phyloP scores from a whole-genome alignment of 2,888 invertebrate species.

The Malthinus seriepunctatus region DNA sequence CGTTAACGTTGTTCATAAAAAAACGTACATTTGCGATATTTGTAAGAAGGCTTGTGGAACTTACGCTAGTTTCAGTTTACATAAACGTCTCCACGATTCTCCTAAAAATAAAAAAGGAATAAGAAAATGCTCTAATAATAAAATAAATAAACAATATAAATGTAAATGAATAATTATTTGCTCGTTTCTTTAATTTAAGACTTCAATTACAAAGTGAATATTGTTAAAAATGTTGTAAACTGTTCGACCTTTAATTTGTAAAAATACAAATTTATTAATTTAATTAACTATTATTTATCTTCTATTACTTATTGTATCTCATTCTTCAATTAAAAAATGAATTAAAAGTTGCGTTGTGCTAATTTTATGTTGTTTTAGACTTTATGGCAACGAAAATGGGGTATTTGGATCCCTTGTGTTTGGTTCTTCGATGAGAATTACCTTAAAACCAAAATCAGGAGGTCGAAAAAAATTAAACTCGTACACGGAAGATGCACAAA shows the following conservation, averaged over 20 bases:
- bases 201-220: too few species aligned
- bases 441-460: background rate
- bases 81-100: conserved; percentile 15
- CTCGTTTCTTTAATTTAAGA: too few species aligned
- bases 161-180: too few species aligned
- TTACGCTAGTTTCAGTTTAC: conserved; percentile 15
- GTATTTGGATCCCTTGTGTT: background rate
- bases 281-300: too few species aligned
- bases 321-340: too few species aligned
- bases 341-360: too few species aligned
- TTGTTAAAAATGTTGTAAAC: background rate
- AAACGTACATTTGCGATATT: conserved; percentile 13
- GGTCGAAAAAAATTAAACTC: background rate
- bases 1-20: conserved; percentile 15
- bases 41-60: conserved; percentile 18
- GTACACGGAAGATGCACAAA: too few species aligned
- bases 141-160: too few species aligned
- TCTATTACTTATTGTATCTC: too few species aligned
- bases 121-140: background rate
- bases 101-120: background rate
- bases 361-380: too few species aligned
- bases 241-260: background rate
- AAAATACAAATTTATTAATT: too few species aligned
- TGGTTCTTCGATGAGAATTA: conserved; percentile 11
- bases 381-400: background rate